Conservation (phyloP, 2,113 vertebrate genomes). For the Promerops cafer region DNA sequence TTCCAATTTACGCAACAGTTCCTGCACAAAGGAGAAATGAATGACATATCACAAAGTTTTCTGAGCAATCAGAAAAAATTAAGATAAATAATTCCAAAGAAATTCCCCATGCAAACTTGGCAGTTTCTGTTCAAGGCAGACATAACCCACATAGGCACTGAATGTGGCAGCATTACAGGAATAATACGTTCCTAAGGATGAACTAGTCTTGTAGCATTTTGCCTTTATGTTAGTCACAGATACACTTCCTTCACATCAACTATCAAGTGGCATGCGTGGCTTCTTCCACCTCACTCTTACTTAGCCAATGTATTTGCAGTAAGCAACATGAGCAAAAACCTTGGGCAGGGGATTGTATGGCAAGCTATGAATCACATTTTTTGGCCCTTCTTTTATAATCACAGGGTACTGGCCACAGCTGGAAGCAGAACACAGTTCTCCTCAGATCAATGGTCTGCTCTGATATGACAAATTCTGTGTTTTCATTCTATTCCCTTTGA, state of each 20-base stretch:
- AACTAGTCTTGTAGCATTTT: neutral
- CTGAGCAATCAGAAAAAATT: neutral
- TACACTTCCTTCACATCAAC: neutral
- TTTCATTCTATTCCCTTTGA: slow-evolving; percentile 57
- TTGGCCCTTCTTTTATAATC: neutral
- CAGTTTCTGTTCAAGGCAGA: neutral
- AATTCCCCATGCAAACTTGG: neutral
- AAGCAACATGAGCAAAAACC: neutral
- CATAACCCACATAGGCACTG: neutral
- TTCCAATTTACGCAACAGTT: neutral
- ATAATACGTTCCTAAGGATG: neutral
- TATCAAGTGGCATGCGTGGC: neutral
- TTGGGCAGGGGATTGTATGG: neutral
- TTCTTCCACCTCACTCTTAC: neutral
- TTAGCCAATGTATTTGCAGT: neutral
- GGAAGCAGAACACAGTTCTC: slow-evolving; percentile 36
- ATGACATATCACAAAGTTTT: neutral
- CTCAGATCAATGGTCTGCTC: slow-evolving; percentile 34
- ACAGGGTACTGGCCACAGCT: slow-evolving; percentile 28
- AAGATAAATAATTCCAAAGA: neutral
- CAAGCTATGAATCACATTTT: slow-evolving; percentile 4
- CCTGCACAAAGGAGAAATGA: neutral
- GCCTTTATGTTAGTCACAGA: neutral
- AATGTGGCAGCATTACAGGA: neutral
- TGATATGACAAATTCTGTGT: slow-evolving; percentile 48